Evolutionary conservation across 1,140 invertebrate genomes (phyloP).

Genomic region (Coptotermes formosanus): DNA sequence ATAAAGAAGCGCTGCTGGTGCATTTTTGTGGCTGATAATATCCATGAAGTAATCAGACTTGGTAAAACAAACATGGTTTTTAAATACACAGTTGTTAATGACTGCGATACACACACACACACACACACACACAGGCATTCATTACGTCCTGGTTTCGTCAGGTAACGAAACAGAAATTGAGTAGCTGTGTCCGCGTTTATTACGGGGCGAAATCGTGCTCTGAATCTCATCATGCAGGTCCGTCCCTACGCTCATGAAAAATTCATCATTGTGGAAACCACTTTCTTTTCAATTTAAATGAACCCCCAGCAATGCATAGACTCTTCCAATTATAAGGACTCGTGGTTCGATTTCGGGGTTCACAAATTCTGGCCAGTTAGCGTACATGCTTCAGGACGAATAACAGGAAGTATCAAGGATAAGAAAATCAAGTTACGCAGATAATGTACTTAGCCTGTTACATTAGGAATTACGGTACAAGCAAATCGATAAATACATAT

Average conservation of each 20-base stretch:
- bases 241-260: neutral
- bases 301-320: neutral
- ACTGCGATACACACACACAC: neutral
- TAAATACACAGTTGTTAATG: neutral
- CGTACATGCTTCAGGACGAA: no score
- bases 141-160: neutral
- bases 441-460: no score
- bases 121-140: neutral
- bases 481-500: no score
- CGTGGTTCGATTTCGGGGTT: no score
- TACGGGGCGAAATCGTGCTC: neutral
- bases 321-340: neutral
- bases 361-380: no score
- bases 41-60: neutral
- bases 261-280: conserved; percentile 2
- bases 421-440: no score
- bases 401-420: no score
- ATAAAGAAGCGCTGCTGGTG: neutral
- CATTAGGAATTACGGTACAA: no score
- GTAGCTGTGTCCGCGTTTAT: neutral
- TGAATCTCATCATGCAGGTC: neutral
- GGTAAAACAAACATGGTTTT: conserved; percentile 10
- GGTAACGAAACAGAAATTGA: conserved; percentile 1
- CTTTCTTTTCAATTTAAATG: conserved; percentile 15
- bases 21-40: neutral